phyloP scores from a whole-genome alignment of 2,113 vertebrate species.

The Albula goreensis region DNA sequence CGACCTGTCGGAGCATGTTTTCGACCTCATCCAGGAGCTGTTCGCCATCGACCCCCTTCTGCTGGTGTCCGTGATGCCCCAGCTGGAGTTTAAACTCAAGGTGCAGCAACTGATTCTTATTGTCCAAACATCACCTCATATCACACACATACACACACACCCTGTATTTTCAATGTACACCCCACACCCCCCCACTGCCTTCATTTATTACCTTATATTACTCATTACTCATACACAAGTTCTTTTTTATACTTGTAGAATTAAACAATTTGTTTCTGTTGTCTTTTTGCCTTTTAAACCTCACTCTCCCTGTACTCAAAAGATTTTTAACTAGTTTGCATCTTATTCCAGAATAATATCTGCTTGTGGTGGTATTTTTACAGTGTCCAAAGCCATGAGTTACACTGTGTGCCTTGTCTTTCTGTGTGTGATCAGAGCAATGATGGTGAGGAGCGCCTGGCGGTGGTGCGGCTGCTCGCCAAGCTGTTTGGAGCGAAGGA shows the following conservation, averaged over 20 bases:
- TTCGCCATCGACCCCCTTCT: constrained; percentile 96
- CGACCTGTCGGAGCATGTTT: constrained; percentile 96
- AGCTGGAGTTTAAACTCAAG: constrained; percentile 98
- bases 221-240: too few relatives aligned
- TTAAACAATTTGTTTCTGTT: background rate
- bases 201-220: too few relatives aligned
- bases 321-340: too few relatives aligned
- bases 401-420: background rate
- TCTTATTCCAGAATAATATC: too few relatives aligned
- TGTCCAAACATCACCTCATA: background rate
- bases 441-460: constrained; percentile 94
- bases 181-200: background rate
- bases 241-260: too few relatives aligned
- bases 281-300: too few relatives aligned
- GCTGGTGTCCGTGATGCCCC: constrained; percentile 95
- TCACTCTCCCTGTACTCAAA: too few relatives aligned
- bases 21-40: constrained; percentile 98
- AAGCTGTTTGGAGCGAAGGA: constrained; percentile 98
- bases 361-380: too few relatives aligned
- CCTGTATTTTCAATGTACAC: background rate
- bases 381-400: background rate
- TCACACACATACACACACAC: background rate
- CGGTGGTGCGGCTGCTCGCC: constrained; percentile 91
- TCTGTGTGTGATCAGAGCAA: constrained; percentile 78
- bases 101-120: constrained; percentile 47